Evolutionary conservation across 2,113 vertebrate genomes (phyloP).

Genomic region (Perca flavescens): DNA sequence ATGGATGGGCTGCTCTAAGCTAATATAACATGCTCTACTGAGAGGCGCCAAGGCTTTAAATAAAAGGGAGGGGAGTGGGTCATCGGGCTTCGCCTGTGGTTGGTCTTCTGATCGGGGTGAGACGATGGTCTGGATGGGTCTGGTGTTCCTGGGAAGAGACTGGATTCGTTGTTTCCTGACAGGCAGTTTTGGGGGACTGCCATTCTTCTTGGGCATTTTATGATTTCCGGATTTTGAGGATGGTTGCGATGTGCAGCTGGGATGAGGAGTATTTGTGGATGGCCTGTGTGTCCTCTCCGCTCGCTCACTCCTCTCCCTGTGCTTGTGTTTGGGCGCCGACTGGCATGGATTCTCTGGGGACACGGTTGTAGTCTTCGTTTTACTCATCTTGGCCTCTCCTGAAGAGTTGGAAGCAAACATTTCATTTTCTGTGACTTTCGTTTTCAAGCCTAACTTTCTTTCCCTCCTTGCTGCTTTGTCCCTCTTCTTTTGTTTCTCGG

Average conservation of each 20-base stretch:
- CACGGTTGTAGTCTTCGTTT: slow-evolving; percentile 15
- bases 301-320: slow-evolving; percentile 49
- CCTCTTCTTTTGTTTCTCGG: slow-evolving; percentile 69
- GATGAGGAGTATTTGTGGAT: slow-evolving; percentile 18
- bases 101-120: slow-evolving; percentile 44
- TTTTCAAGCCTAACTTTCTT: slow-evolving; percentile 47
- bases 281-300: slow-evolving; percentile 32
- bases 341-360: slow-evolving; percentile 21
- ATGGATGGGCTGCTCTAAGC: slow-evolving; percentile 71
- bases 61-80: slow-evolving; percentile 71
- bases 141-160: slow-evolving; percentile 31
- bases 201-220: slow-evolving; percentile 46
- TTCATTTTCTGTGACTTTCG: slow-evolving; percentile 27
- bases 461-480: slow-evolving; percentile 66
- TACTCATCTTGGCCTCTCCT: slow-evolving; percentile 32
- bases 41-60: slow-evolving; percentile 80
- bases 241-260: slow-evolving; percentile 38
- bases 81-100: slow-evolving; percentile 47
- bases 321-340: slow-evolving; percentile 61
- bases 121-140: slow-evolving; percentile 21
- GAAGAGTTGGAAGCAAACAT: slow-evolving; percentile 5
- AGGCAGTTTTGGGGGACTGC: slow-evolving; percentile 12
- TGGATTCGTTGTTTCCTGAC: slow-evolving; percentile 4
- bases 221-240: slow-evolving; percentile 37
- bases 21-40: slow-evolving; percentile 24